A percentile compares a stretch with the other conserved stretches of the same genome.
Conservation (phyloP, 1,140 invertebrate species). For the Cyphomyrmex costatus region DNA sequence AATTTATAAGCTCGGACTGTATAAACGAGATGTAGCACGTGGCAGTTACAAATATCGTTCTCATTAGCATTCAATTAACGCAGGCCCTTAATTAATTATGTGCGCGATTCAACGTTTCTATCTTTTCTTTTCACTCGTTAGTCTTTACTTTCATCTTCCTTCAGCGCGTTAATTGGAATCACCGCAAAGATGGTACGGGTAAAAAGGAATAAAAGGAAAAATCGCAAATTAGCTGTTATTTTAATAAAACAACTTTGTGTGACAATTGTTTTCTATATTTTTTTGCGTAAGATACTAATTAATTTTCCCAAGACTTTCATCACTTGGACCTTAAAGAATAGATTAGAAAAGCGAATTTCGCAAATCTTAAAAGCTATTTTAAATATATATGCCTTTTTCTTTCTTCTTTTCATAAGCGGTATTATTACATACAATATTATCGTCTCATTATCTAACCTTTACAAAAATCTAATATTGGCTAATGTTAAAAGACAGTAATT, state of each 20-base stretch:
- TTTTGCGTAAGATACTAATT: neutral
- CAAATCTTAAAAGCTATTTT: neutral
- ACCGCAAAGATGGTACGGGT: neutral
- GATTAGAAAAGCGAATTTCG: neutral
- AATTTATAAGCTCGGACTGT: neutral
- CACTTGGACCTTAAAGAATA: neutral
- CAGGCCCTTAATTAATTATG: constrained; percentile 1
- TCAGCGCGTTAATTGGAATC: neutral
- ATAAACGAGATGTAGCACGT: neutral
- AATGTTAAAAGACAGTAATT: too few relatives aligned
- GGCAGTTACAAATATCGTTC: neutral
- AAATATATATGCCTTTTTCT: neutral
- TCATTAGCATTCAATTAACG: neutral
- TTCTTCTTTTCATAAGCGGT: neutral
- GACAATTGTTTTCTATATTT: neutral
- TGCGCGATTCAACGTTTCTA: neutral
- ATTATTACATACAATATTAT: constrained; percentile 9
- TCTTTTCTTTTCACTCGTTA: constrained; percentile 1
- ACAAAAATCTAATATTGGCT: too few relatives aligned
- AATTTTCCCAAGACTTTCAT: neutral
- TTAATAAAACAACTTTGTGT: neutral
- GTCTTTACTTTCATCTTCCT: neutral
- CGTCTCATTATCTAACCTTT: neutral
- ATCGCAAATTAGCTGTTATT: neutral
- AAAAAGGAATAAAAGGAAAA: neutral